Conservation (phyloP, 2,888 invertebrate species). For the Ectemnius lituratus region DNA sequence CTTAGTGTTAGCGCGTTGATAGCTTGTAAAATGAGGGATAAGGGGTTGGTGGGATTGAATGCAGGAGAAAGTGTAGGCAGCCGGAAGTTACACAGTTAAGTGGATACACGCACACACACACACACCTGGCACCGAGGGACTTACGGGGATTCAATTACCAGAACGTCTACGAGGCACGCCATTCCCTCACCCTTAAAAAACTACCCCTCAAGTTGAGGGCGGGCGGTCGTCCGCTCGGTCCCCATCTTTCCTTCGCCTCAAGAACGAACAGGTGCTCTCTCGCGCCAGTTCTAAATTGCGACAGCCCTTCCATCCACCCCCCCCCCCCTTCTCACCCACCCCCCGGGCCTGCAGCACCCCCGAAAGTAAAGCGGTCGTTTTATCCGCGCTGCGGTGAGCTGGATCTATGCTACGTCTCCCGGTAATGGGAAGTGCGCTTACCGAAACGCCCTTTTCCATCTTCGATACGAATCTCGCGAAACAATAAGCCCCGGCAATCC, state of each 20-base stretch:
- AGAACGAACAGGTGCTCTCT: slow-evolving; percentile 75
- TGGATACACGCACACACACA: slow-evolving; percentile 58
- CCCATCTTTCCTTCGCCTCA: slow-evolving; percentile 71
- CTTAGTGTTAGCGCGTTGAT: not conserved
- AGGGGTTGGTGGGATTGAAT: slow-evolving; percentile 23
- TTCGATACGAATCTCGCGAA: slow-evolving; percentile 55
- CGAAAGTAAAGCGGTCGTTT: slow-evolving; percentile 77
- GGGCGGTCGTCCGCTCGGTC: slow-evolving; percentile 39
- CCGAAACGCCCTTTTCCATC: slow-evolving; percentile 57
- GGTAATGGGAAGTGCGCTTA: slow-evolving; percentile 69
- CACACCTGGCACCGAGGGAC: slow-evolving; percentile 55
- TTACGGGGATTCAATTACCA: slow-evolving; percentile 78
- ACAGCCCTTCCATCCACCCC: slow-evolving; percentile 74
- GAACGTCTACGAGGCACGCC: slow-evolving; percentile 77
- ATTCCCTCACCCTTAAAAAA: slow-evolving; percentile 68
- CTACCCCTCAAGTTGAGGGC: slow-evolving; percentile 45
- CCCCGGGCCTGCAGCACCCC: slow-evolving; percentile 23
- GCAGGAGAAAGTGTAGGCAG: slow-evolving; percentile 43
- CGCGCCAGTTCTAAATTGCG: slow-evolving; percentile 76
- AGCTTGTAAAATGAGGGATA: not conserved
- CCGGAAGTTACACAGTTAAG: slow-evolving; percentile 66
- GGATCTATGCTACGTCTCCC: slow-evolving; percentile 75
- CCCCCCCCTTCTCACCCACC: slow-evolving; percentile 74
- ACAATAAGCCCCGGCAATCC: slow-evolving; percentile 14
- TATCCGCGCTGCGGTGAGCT: slow-evolving; percentile 75